Conservation (phyloP, 2,888 invertebrate species). For the Agrochola lota region DNA sequence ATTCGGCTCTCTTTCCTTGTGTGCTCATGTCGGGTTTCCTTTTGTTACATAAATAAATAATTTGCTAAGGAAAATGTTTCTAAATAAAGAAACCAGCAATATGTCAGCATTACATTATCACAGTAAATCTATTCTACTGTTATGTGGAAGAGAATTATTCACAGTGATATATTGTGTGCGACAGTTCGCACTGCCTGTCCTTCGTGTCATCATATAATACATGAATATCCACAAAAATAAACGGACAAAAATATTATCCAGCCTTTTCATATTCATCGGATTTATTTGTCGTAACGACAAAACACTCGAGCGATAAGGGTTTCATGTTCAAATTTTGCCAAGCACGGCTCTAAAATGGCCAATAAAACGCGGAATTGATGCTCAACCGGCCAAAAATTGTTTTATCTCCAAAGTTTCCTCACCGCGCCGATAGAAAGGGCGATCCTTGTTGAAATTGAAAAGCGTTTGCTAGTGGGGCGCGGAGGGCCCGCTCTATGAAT, state of each 20-base stretch:
- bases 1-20: constrained; percentile 38
- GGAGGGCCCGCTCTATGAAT: constrained; percentile 81
- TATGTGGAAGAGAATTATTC: constrained; percentile 42
- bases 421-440: constrained; percentile 73
- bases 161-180: constrained; percentile 45
- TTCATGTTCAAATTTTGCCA: constrained; percentile 68
- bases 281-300: constrained; percentile 70
- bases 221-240: constrained; percentile 58
- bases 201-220: constrained; percentile 56
- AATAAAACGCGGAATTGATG: constrained; percentile 74
- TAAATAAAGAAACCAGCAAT: constrained; percentile 39
- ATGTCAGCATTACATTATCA: constrained; percentile 49
- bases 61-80: constrained; percentile 1
- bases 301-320: constrained; percentile 67
- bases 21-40: constrained; percentile 25
- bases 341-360: constrained; percentile 68
- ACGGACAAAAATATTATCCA: constrained; percentile 58
- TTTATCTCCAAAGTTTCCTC: constrained; percentile 80
- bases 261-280: constrained; percentile 66
- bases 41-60: constrained; percentile 36
- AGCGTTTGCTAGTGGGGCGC: constrained; percentile 72
- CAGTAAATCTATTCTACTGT: constrained; percentile 40
- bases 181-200: constrained; percentile 44
- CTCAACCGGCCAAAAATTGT: constrained; percentile 79
- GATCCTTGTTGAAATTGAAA: constrained; percentile 86